These are phyloP conservation scores for Blastomussa wellsi DNA, from an alignment of 92 coral and sea anemone species.

Conservation along the genomic window DNA sequence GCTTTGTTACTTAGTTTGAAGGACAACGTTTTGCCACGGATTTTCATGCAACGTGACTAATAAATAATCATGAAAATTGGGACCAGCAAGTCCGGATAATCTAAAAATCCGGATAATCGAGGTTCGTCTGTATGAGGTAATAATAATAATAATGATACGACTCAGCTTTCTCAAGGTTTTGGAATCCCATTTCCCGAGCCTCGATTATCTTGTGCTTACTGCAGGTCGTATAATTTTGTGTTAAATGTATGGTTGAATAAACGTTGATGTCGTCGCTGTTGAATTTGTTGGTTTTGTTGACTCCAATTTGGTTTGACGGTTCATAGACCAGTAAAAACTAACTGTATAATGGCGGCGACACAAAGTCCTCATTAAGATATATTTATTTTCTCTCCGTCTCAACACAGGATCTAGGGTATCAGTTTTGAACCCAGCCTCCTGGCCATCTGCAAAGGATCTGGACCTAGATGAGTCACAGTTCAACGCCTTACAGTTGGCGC, in stretches of 20 bases:
- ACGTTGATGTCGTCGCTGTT: background rate
- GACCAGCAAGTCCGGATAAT: no score
- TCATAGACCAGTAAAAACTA: background rate
- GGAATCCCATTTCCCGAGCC: background rate
- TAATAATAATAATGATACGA: no score
- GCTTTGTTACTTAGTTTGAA: no score
- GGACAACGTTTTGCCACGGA: no score
- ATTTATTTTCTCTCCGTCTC: background rate
- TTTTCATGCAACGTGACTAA: no score
- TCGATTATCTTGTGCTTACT: background rate
- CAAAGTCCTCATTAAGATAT: background rate
- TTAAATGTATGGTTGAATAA: background rate
- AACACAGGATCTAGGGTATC: slow-evolving; percentile 34
- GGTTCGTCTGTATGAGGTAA: no score
- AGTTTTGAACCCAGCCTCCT: slow-evolving; percentile 63
- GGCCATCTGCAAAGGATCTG: slow-evolving; percentile 86
- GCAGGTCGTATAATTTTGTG: background rate
- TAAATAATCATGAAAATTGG: no score
- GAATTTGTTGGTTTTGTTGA: background rate
- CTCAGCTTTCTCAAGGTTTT: no score
- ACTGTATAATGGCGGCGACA: no score
- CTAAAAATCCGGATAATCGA: no score
- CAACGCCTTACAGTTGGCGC: slow-evolving; percentile 82
- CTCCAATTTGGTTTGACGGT: background rate
- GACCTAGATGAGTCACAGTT: slow-evolving; percentile 80